A percentile compares a stretch with the other conserved stretches of the same genome.
Conservation (phyloP, 1,140 invertebrate genomes). For the Colletes gigas region DNA sequence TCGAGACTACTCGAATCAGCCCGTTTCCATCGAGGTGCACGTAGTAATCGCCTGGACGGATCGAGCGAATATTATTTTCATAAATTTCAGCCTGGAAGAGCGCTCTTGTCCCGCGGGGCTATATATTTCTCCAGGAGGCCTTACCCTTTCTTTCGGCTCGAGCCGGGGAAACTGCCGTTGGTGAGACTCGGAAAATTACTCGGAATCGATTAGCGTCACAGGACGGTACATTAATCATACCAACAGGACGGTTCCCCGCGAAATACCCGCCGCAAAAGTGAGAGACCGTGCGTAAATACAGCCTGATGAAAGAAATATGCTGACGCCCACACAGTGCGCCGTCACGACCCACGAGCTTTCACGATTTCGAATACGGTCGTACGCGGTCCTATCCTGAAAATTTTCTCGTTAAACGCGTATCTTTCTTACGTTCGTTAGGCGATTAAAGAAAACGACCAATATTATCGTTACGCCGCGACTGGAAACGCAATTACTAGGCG, state of each 20-base stretch:
- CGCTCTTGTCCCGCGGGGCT: constrained; percentile 3
- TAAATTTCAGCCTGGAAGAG: constrained; percentile 9
- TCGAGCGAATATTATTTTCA: constrained; percentile 24
- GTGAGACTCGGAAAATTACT: constrained; percentile 13
- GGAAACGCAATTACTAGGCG: too few relatives aligned
- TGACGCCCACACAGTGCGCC: background rate
- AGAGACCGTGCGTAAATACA: constrained; percentile 6
- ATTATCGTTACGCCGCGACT: too few relatives aligned
- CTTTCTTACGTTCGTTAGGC: too few relatives aligned
- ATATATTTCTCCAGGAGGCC: background rate
- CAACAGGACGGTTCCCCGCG: background rate
- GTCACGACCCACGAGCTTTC: background rate
- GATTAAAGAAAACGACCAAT: background rate
- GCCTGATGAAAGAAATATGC: constrained; percentile 20
- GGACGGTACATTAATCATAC: constrained; percentile 32
- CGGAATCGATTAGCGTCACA: constrained; percentile 22
- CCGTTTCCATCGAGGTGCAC: background rate
- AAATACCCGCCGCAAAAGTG: constrained; percentile 6
- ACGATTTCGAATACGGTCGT: background rate
- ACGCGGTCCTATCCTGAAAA: background rate
- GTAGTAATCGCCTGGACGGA: background rate
- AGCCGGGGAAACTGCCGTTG: background rate
- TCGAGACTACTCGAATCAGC: background rate
- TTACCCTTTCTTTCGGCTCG: background rate
- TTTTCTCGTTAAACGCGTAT: background rate